phyloP scores from a whole-genome alignment of 2,888 invertebrate genomes.

The Alentia gelatinosa region DNA sequence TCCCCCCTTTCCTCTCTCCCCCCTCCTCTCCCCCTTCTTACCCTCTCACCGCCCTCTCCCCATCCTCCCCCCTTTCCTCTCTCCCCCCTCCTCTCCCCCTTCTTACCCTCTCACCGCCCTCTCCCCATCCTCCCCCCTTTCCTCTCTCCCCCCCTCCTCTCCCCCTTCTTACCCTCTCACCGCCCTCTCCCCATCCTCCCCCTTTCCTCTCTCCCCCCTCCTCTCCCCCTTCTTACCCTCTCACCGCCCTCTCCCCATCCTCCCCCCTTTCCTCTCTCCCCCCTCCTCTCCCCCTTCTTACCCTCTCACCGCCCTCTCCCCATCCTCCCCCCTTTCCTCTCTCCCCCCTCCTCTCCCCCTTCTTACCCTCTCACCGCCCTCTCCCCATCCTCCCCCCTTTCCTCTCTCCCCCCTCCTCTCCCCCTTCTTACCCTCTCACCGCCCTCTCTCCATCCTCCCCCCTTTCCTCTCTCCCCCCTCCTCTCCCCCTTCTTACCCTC shows the following conservation, averaged over 20 bases:
- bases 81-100: neutral
- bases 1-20: neutral
- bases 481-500: neutral
- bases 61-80: neutral
- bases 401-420: neutral
- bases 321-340: neutral
- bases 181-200: neutral
- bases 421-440: neutral
- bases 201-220: neutral
- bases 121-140: neutral
- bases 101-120: neutral
- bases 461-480: neutral
- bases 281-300: neutral
- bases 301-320: neutral
- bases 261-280: neutral
- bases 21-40: neutral
- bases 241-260: neutral
- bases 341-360: neutral
- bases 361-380: neutral
- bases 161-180: neutral
- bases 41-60: neutral
- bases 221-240: neutral
- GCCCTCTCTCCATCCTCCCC: neutral
- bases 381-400: no score
- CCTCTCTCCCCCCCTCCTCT: neutral